Percentiles rank a stretch among this genome's conserved stretches.
These are phyloP conservation scores for Cyanoderma ruficeps DNA, from an alignment of 2,113 vertebrate genomes.

Conservation along the genomic window DNA sequence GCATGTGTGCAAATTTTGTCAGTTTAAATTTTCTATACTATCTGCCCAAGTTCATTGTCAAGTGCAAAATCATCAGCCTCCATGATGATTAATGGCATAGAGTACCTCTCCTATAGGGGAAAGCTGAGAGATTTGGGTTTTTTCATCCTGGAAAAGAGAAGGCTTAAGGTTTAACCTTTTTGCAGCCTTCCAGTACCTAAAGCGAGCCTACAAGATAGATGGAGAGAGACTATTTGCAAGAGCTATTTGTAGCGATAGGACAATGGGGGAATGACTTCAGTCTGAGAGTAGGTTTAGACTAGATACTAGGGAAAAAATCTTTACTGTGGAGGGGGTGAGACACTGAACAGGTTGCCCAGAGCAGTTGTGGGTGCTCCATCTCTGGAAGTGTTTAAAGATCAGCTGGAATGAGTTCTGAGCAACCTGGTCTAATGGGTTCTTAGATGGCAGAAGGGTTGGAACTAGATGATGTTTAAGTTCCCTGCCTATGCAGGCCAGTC, in stretches of 20 bases:
- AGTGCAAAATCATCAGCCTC: not conserved
- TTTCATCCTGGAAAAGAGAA: not conserved
- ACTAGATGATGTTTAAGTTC: not conserved
- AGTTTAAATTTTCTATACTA: not conserved
- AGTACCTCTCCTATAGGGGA: not conserved
- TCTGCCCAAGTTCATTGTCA: not conserved
- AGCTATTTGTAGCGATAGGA: not conserved
- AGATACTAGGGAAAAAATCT: not conserved
- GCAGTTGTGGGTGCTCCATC: not conserved
- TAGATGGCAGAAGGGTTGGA: not conserved
- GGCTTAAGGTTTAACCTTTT: not conserved
- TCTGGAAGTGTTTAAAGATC: not conserved
- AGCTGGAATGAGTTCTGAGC: not conserved
- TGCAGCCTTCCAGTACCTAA: not conserved
- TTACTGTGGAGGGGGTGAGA: not conserved
- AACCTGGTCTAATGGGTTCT: not conserved
- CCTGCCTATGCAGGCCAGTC: not conserved
- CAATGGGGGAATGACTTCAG: fast-evolving
- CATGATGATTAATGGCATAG: not conserved
- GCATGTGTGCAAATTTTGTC: fast-evolving
- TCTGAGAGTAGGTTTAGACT: not conserved
- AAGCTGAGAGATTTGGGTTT: not conserved
- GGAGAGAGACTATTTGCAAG: not conserved
- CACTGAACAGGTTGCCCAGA: too few relatives aligned
- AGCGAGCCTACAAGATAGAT: not conserved